phyloP scores from a whole-genome alignment of 1,140 invertebrate genomes.

The Dendroctonus valens region DNA sequence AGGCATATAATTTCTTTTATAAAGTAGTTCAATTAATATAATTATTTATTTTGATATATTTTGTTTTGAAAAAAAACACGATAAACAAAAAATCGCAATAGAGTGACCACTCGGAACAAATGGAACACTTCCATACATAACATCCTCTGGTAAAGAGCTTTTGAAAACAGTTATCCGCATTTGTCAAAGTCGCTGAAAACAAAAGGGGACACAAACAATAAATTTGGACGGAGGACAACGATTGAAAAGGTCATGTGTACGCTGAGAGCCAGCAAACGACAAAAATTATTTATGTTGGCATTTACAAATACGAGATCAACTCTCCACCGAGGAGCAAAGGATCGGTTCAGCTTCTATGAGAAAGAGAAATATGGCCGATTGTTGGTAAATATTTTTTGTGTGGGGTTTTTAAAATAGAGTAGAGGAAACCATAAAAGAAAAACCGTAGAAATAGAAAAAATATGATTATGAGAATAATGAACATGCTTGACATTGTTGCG shows the following conservation, averaged over 20 bases:
- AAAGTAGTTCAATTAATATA: too few relatives aligned
- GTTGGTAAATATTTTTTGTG: too few relatives aligned
- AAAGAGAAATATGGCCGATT: neutral
- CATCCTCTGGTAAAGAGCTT: conserved; percentile 9
- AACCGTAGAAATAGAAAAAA: too few relatives aligned
- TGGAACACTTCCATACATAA: conserved; percentile 14
- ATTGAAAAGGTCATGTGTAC: conserved; percentile 24
- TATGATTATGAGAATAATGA: too few relatives aligned
- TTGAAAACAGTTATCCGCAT: conserved; percentile 24
- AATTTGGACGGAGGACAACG: conserved; percentile 19
- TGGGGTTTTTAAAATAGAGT: too few relatives aligned
- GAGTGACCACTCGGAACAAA: conserved; percentile 2
- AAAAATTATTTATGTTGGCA: conserved; percentile 34
- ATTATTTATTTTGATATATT: too few relatives aligned
- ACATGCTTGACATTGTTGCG: too few relatives aligned
- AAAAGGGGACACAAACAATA: conserved; percentile 21
- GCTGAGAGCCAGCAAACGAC: conserved; percentile 12
- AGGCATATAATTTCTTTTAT: too few relatives aligned
- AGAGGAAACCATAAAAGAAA: too few relatives aligned
- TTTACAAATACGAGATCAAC: conserved; percentile 27
- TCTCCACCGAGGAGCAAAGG: conserved; percentile 9
- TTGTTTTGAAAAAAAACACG: neutral
- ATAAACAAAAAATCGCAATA: conserved; percentile 2
- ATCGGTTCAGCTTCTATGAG: conserved; percentile 9
- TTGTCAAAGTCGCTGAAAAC: conserved; percentile 22